phyloP scores from a whole-genome alignment of 2,888 invertebrate species.

The Lacanobia oleracea region DNA sequence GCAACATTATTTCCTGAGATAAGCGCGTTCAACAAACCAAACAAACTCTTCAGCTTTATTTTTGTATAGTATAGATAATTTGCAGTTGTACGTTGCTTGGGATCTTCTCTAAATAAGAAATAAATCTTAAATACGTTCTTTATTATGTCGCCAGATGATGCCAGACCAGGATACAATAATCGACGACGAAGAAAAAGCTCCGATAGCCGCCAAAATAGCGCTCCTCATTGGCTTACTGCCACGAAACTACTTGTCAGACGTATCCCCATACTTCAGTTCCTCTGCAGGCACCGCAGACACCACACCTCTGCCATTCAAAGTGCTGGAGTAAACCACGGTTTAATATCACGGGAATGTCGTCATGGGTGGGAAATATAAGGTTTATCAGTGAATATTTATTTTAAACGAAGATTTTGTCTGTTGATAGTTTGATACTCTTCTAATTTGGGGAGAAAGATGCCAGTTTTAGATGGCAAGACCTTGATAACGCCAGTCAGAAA shows the following conservation, averaged over 20 bases:
- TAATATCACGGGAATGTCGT: slow-evolving; percentile 20
- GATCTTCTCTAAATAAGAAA: too few species aligned
- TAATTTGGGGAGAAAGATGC: slow-evolving; percentile 5
- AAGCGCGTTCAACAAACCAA: too few species aligned
- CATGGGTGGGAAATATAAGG: slow-evolving; percentile 44
- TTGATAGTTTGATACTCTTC: not conserved
- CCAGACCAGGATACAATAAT: slow-evolving; percentile 93
- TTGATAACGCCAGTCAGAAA: not conserved
- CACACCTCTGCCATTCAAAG: slow-evolving; percentile 84
- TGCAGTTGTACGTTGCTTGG: too few species aligned
- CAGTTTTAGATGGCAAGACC: slow-evolving; percentile 30
- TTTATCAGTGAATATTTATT: slow-evolving; percentile 37
- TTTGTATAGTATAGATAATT: not conserved
- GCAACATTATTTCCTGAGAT: too few species aligned
- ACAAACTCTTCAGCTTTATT: too few species aligned
- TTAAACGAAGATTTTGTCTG: slow-evolving; percentile 6
- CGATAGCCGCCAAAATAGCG: slow-evolving; percentile 91
- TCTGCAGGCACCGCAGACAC: slow-evolving; percentile 77
- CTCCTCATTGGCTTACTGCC: slow-evolving; percentile 89
- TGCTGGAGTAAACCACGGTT: slow-evolving; percentile 76
- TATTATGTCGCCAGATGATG: slow-evolving; percentile 91
- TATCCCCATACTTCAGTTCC: slow-evolving; percentile 81
- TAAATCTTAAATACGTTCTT: not conserved
- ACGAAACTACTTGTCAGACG: slow-evolving; percentile 84
- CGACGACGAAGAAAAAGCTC: slow-evolving; percentile 86